Conservation (phyloP, 2,113 vertebrate species). For the Cephalopterus ornatus region DNA sequence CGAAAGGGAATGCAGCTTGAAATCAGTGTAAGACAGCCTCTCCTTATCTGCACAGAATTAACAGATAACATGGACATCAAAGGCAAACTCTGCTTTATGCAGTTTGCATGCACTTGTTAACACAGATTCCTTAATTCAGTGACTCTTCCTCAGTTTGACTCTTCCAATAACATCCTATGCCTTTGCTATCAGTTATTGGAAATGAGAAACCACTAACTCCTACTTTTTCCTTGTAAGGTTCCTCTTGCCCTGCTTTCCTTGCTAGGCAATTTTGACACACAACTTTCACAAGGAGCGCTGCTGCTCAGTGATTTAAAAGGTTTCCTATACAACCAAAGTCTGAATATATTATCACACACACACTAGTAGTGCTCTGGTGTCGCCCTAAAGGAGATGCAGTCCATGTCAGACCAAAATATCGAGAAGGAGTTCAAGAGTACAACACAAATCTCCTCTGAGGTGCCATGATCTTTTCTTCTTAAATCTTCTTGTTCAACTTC, state of each 20-base stretch:
- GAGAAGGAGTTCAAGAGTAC: neutral
- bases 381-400: neutral
- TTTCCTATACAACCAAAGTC: neutral
- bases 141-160: neutral
- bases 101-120: neutral
- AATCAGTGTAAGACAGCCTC: neutral
- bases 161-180: neutral
- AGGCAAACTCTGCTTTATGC: neutral
- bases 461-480: neutral
- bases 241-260: neutral
- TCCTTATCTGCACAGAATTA: neutral
- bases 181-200: neutral
- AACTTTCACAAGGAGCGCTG: neutral
- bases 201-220: neutral
- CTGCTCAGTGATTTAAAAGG: neutral
- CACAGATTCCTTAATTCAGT: neutral
- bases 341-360: neutral
- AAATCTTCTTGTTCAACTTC: neutral
- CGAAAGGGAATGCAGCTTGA: neutral
- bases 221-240: neutral
- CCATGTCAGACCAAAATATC: neutral
- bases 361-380: neutral
- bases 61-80: neutral
- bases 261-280: neutral
- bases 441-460: neutral